Percentiles rank a stretch among this genome's conserved stretches.
phyloP scores from a whole-genome alignment of 1,140 invertebrate species.

The Scaptodrosophila lebanonensis region DNA sequence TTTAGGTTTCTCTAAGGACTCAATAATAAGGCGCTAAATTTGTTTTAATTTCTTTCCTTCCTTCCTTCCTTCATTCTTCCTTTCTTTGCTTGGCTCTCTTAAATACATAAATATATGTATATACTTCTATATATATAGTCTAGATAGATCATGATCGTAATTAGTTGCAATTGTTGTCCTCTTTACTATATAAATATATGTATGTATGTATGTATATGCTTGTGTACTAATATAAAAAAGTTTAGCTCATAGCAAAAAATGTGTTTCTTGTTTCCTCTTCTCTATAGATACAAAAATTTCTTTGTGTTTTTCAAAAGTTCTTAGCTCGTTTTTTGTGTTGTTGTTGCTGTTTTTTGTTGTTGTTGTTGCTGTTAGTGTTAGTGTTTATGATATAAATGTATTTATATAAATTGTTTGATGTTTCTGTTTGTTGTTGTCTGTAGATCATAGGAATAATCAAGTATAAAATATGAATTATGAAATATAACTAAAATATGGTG shows the following conservation, averaged over 20 bases:
- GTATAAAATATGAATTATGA: too few species aligned
- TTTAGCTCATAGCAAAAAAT: background rate
- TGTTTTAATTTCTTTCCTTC: background rate
- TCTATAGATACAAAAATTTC: too few species aligned
- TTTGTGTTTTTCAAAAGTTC: too few species aligned
- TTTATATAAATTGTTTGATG: background rate
- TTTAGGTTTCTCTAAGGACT: background rate
- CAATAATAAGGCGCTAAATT: conserved; percentile 6
- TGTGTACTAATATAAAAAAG: background rate
- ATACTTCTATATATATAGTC: too few species aligned
- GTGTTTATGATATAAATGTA: conserved; percentile 10
- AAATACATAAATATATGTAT: too few species aligned
- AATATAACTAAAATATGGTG: too few species aligned
- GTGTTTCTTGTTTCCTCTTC: background rate
- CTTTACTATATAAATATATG: background rate
- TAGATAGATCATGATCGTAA: too few species aligned
- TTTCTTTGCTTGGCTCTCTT: background rate
- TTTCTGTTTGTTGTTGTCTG: background rate
- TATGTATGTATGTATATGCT: conserved; percentile 2
- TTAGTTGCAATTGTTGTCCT: background rate
- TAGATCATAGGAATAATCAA: too few species aligned
- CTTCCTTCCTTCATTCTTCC: background rate
- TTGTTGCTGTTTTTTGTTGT: too few species aligned
- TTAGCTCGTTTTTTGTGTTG: too few species aligned
- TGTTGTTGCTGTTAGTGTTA: too few species aligned